Percentiles rank a stretch among this genome's conserved stretches.
Conservation (phyloP, 2,113 vertebrate species). For the Caloenas nicobarica region DNA sequence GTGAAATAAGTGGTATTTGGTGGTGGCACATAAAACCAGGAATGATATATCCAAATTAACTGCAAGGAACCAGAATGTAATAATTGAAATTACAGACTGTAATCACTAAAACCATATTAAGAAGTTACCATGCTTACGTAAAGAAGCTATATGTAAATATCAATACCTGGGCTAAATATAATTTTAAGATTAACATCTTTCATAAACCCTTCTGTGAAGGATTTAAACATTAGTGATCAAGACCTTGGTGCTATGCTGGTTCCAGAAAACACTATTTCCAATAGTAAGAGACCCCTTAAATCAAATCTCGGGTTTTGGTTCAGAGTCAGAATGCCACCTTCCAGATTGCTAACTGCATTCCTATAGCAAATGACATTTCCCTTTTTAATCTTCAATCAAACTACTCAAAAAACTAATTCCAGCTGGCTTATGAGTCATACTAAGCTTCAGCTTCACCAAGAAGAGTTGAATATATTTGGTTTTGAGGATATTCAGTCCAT, state of each 20-base stretch:
- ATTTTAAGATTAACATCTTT: neutral
- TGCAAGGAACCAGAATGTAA: neutral
- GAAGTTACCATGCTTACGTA: neutral
- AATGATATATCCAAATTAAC: neutral
- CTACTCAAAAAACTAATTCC: neutral
- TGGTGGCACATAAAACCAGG: neutral
- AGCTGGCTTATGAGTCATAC: neutral
- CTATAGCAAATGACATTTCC: neutral
- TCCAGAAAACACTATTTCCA: neutral
- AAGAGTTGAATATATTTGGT: neutral
- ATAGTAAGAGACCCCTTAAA: neutral
- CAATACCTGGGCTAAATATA: too few species aligned
- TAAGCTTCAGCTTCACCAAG: neutral
- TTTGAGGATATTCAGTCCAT: neutral
- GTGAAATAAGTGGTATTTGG: neutral
- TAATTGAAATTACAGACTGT: neutral
- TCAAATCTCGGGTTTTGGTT: neutral
- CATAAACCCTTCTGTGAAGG: neutral
- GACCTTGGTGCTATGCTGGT: neutral
- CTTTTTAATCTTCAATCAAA: neutral
- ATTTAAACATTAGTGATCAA: neutral
- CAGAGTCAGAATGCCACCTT: neutral
- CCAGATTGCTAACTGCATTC: neutral
- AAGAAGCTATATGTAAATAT: neutral
- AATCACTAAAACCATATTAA: neutral